Evolutionary conservation across 2,888 invertebrate genomes (phyloP), one percentile per base, ranked within the genome.

Genomic region (Dromius quadrimaculatus): DNA sequence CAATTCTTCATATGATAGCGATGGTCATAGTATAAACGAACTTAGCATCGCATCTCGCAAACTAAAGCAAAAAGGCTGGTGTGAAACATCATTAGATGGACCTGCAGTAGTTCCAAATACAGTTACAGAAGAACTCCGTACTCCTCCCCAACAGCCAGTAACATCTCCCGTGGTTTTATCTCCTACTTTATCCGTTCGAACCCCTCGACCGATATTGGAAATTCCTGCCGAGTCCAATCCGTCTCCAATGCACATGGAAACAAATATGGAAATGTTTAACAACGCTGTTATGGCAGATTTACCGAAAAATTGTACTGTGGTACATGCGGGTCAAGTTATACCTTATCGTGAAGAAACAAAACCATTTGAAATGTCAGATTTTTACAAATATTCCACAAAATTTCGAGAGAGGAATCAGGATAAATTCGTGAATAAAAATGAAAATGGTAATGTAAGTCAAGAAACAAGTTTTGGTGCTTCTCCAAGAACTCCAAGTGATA

Each of bases 351-450:
- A 98, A 84, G 93, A 95, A 69, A 94, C 94, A 0, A 98, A 98
- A 81, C 97, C 97, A 1, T 98, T 97, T 84, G 97, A 97, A 85
- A 96, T 97, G 94, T 92, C 96, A 0, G 98, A 98, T 83, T 97
- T 96, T 82, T 98, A 97, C 82, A 98, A 97, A 83, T 98, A 98
- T 82, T 97, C 97, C 62, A 96, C 95, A 2, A 95, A 96, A 81
- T 95, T 92, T 81, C 88, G 96, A 72, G 90, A 94, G 47, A 71
- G 41, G 20, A 70, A 70, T 28, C 47, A 47, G 2, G 70, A 71
- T 0, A 77, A 77, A 65, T 54, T 65, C 13, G 47, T 41, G 11
- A 34, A 23, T 20, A 66, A 72, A 6, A 72, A 50, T 63, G 45
- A 54, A 20, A 23, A 38, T 38, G 32, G 43, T 8, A 32, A 65